Evolutionary conservation across 2,797 vertebrate genomes (phyloP).

Genomic region (Dipus sagitta): DNA sequence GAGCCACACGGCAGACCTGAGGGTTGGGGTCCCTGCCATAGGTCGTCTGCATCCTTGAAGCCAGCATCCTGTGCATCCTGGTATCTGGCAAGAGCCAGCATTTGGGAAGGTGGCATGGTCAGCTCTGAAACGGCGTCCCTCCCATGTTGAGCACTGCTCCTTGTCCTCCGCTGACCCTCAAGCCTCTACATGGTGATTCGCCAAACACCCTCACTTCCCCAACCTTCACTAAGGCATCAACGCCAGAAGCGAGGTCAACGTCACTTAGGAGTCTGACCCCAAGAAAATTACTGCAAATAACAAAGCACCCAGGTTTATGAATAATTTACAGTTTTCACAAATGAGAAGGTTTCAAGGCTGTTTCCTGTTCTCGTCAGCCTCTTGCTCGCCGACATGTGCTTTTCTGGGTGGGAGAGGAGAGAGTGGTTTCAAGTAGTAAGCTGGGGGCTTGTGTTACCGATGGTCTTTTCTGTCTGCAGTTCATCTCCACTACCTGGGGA

Average conservation of each 20-base stretch:
- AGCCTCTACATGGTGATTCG: neutral
- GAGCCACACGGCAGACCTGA: neutral
- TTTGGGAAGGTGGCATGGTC: neutral
- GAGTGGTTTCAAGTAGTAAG: neutral
- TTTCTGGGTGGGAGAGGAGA: neutral
- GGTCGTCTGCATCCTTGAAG: neutral
- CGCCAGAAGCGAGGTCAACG: neutral
- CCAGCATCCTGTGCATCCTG: neutral
- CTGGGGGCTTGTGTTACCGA: neutral
- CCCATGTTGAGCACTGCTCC: neutral
- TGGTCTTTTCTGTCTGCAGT: rapidly evolving
- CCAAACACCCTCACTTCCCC: neutral
- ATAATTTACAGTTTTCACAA: neutral
- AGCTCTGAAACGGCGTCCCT: neutral
- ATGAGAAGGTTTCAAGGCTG: neutral
- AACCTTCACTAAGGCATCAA: neutral
- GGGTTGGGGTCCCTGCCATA: neutral
- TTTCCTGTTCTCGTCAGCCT: neutral
- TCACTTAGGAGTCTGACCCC: neutral
- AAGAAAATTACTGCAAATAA: neutral
- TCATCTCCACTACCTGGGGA: neutral
- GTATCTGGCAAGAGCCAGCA: neutral
- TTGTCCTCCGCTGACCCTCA: neutral
- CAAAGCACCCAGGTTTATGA: neutral
- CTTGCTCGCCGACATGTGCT: neutral